Evolutionary conservation across 2,113 vertebrate species (phyloP), one percentile per base, ranked within the genome.

Genomic region (Clinocottus analis): DNA sequence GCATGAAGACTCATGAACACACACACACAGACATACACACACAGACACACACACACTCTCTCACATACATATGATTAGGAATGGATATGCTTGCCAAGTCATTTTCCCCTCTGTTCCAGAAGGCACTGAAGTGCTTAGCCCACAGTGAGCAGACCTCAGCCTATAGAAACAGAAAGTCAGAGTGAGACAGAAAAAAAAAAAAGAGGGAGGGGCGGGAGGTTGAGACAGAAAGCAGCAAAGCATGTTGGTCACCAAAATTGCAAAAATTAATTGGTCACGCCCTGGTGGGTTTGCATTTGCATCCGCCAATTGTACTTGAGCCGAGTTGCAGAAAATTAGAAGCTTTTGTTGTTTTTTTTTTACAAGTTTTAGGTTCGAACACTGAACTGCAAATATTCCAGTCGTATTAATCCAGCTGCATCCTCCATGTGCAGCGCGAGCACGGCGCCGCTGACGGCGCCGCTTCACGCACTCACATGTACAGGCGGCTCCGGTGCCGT

Each of bases 241-340:
- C 88, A 88, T 89, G 87, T 61, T 90, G 90, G 90, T 89, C 87
- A 89, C 84, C 86, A 88, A 91, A 91, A 90, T 92, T 90, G 87
- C 87, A 80, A 87, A 90, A 90, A 90, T 84, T 90, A 89, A 92
- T 89, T 91, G 88, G 90, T 93, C 85, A 91, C 83, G 83, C 79
- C 76, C 84, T 69, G 75, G 86, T 83, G 84, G 79, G 81, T 61
- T 84, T 75, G 55, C 64, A 89, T 91, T 89, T 88, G 72, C 75
- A 88, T 84, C 72, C 76, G 71, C 79, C 73, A 86, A 81, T 85
- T 91, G 75, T 70, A 59, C 81, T 72, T 58, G 31, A 78, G 84
- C 27, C 23, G 19, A 19, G 65, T 60, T 74, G 72, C 33, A 75
- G 70, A 53, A 74, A 88, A 88, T 83, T 63, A 64, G 64, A 87